These are phyloP conservation scores for Sweltsa coloradensis DNA, from an alignment of 1,140 invertebrate species.

Conservation along the genomic window DNA sequence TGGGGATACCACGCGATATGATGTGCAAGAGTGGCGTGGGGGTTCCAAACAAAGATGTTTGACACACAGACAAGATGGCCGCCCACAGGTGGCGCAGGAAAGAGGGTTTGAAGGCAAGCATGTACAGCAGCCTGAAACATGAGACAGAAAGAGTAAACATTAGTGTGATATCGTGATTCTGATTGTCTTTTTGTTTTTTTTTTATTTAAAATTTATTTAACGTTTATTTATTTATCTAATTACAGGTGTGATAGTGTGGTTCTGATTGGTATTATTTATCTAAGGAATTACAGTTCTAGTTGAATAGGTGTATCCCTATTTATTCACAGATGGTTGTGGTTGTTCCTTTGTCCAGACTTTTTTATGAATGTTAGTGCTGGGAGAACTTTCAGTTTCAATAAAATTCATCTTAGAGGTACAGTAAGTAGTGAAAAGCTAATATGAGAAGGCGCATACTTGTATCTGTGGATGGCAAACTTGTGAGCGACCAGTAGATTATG, in stretches of 20 bases:
- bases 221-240: background rate
- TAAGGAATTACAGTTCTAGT: too few species aligned
- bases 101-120: conserved; percentile 68
- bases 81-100: conserved; percentile 75
- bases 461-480: conserved; percentile 61
- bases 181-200: background rate
- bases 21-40: conserved; percentile 53
- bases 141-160: conserved; percentile 1
- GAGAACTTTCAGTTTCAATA: too few species aligned
- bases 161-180: conserved; percentile 5
- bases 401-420: too few species aligned
- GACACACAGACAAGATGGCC: conserved; percentile 35
- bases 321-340: too few species aligned
- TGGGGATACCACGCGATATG: conserved; percentile 52
- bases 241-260: too few species aligned
- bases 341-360: too few species aligned
- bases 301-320: too few species aligned
- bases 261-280: too few species aligned
- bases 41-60: conserved; percentile 47
- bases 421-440: too few species aligned
- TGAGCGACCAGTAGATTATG: conserved; percentile 65
- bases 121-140: conserved; percentile 69
- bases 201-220: background rate
- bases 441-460: too few species aligned
- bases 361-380: too few species aligned